Conservation (phyloP, 1,140 invertebrate genomes). For the Bemisia tabaci region DNA sequence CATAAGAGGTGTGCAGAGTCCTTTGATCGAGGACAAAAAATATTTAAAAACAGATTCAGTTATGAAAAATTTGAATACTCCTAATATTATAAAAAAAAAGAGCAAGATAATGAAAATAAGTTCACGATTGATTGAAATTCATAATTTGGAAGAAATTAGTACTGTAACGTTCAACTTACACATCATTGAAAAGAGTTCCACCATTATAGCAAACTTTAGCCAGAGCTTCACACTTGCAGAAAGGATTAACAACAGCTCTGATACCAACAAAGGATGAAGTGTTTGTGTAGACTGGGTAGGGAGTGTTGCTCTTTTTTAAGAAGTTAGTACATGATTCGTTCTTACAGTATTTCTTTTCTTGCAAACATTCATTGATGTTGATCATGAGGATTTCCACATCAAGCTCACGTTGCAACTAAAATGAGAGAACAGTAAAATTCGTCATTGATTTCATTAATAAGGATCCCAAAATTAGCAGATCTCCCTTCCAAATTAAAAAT, state of each 20-base stretch:
- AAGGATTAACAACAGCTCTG: slow-evolving; percentile 56
- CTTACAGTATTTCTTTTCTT: slow-evolving; percentile 55
- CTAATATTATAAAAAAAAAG: no score
- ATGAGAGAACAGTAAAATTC: no score
- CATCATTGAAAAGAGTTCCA: slow-evolving; percentile 47
- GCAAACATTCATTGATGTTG: slow-evolving; percentile 73
- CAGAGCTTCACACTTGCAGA: slow-evolving; percentile 45
- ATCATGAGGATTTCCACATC: slow-evolving; percentile 63
- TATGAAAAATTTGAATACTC: no score
- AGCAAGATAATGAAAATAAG: background rate
- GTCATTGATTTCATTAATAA: no score
- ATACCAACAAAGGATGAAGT: slow-evolving; percentile 81
- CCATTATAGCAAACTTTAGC: slow-evolving; percentile 49
- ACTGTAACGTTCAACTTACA: no score
- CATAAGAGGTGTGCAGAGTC: no score
- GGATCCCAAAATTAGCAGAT: no score
- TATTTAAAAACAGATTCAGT: no score
- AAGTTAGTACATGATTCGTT: slow-evolving; percentile 56
- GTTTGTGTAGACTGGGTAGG: slow-evolving; percentile 72
- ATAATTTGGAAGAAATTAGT: background rate
- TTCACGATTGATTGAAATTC: background rate
- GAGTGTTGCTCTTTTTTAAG: slow-evolving; percentile 52
- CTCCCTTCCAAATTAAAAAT: no score
- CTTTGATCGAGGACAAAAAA: no score
- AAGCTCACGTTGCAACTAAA: slow-evolving; percentile 49